These are phyloP conservation scores for Meghimatium bilineatum DNA, from an alignment of 2,888 invertebrate species.

Conservation along the genomic window DNA sequence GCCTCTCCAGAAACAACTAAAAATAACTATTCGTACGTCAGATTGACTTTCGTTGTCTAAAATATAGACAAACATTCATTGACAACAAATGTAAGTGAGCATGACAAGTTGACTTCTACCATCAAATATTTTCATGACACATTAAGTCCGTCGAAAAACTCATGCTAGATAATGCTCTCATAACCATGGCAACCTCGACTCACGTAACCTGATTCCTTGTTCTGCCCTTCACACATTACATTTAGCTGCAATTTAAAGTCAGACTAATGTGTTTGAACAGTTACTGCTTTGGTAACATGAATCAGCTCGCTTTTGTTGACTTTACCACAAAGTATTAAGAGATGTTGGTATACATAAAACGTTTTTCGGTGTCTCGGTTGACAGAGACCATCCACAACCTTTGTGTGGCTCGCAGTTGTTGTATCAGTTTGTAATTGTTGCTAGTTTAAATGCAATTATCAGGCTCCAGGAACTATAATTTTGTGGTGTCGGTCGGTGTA, in stretches of 20 bases:
- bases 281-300: not conserved
- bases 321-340: not conserved
- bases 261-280: slow-evolving; percentile 16
- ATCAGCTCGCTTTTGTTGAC: slow-evolving; percentile 2
- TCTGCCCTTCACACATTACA: not conserved
- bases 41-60: too few species aligned
- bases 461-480: too few species aligned
- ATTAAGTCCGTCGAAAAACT: not conserved
- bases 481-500: too few species aligned
- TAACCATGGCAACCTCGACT: not conserved
- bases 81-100: too few species aligned
- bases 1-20: not conserved
- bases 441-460: too few species aligned
- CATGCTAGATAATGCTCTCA: not conserved
- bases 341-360: not conserved
- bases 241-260: slow-evolving; percentile 3
- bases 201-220: not conserved
- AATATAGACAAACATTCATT: too few species aligned
- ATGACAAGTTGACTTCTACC: too few species aligned
- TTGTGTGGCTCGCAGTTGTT: too few species aligned
- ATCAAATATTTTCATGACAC: not conserved
- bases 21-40: not conserved
- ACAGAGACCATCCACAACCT: not conserved
- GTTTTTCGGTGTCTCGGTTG: not conserved
- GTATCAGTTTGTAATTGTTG: too few species aligned